These are phyloP conservation scores for Heliconius hortense DNA, from an alignment of 2,888 invertebrate species.

Conservation along the genomic window DNA sequence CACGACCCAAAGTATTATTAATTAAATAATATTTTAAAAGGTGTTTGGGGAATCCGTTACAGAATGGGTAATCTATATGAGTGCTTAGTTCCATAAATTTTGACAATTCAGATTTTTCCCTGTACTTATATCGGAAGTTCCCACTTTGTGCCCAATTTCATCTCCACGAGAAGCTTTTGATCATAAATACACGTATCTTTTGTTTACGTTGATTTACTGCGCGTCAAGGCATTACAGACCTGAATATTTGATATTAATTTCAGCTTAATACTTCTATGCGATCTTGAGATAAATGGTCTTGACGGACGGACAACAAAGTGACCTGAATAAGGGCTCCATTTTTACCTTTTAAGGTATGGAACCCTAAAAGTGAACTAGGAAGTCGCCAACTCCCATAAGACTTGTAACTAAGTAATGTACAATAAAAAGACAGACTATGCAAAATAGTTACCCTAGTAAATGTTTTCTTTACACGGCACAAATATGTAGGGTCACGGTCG, in stretches of 20 bases:
- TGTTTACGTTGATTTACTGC: too few relatives aligned
- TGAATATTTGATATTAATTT: neutral
- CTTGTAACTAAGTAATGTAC: conserved; percentile 19
- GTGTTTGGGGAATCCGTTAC: too few relatives aligned
- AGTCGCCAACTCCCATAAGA: conserved; percentile 14
- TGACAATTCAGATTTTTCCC: too few relatives aligned
- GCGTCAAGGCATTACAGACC: neutral
- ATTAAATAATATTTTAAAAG: too few relatives aligned
- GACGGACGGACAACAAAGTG: neutral
- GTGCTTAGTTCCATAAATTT: too few relatives aligned
- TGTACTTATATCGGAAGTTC: too few relatives aligned
- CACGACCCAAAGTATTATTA: too few relatives aligned
- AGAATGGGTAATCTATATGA: too few relatives aligned
- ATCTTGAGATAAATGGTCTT: neutral
- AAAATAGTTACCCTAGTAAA: conserved; percentile 17
- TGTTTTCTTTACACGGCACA: conserved; percentile 29
- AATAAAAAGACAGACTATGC: conserved; percentile 30
- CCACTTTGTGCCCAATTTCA: too few relatives aligned
- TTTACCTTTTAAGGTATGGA: neutral
- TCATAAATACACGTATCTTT: too few relatives aligned
- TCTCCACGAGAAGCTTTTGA: neutral
- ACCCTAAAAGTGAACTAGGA: neutral
- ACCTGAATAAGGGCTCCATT: neutral
- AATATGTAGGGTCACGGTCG: conserved; percentile 45
- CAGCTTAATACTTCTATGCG: neutral